Conservation (phyloP, 1,140 invertebrate species). For the Lysiphlebus fabarum region DNA sequence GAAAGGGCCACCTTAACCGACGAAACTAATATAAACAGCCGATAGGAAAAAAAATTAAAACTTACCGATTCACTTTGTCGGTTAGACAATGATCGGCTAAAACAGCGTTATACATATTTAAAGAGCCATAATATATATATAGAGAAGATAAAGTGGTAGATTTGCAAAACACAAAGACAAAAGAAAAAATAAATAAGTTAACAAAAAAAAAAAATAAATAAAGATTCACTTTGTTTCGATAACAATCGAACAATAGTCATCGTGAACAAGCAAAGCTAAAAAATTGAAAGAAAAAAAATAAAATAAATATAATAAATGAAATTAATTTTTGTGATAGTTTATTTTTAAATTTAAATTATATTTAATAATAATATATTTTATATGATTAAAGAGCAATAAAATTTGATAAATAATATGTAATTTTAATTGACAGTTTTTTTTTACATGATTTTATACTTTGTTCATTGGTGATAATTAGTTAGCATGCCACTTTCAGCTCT, state of each 20-base stretch:
- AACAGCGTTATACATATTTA: not conserved
- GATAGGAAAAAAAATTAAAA: too few species aligned
- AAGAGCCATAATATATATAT: not conserved
- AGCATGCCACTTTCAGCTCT: constrained; percentile 31
- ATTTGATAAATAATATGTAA: too few species aligned
- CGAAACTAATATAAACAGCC: constrained; percentile 16
- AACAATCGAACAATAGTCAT: constrained; percentile 16
- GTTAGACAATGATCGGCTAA: not conserved
- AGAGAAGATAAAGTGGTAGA: not conserved
- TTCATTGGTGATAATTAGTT: constrained; percentile 35
- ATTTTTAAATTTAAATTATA: not conserved
- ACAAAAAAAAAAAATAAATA: constrained; percentile 8
- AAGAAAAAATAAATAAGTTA: constrained; percentile 18
- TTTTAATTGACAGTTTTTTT: too few species aligned
- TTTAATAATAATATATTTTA: not conserved
- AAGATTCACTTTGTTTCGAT: constrained; percentile 22
- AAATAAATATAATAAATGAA: constrained; percentile 9
- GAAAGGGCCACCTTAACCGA: constrained; percentile 21
- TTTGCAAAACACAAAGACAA: not conserved
- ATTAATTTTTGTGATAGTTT: constrained; percentile 1
- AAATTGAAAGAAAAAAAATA: not conserved
- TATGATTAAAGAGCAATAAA: not conserved
- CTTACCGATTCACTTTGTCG: constrained; percentile 27
- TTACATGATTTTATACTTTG: constrained; percentile 9
- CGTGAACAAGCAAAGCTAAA: constrained; percentile 15